Conservation (phyloP, 2,888 invertebrate genomes). For the Ectemnius lituratus region DNA sequence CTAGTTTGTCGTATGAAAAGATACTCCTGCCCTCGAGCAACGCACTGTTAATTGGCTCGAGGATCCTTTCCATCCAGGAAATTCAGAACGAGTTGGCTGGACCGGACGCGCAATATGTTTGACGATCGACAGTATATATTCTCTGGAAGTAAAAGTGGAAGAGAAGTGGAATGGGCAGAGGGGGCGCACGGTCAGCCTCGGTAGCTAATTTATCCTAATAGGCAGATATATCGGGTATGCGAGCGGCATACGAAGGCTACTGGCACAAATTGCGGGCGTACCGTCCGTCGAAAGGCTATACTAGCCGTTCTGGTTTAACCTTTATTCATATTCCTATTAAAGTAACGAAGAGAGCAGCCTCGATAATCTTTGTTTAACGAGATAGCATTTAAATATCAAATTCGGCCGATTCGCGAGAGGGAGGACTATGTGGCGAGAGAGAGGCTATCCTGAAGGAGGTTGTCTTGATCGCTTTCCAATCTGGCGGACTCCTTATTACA, state of each 20-base stretch:
- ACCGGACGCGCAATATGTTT: too few relatives aligned
- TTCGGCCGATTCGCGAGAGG: slow-evolving; percentile 31
- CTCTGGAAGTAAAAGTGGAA: too few relatives aligned
- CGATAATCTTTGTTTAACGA: slow-evolving; percentile 50
- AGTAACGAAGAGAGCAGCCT: slow-evolving; percentile 28
- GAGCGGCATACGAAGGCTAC: not conserved
- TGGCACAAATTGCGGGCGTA: slow-evolving; percentile 21
- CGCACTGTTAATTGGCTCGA: slow-evolving; percentile 17
- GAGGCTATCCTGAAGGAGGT: slow-evolving; percentile 24
- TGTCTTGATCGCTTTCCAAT: slow-evolving; percentile 61
- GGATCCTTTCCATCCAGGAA: slow-evolving; percentile 6
- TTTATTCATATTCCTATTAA: slow-evolving; percentile 15
- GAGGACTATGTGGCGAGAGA: not conserved
- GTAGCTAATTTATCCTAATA: slow-evolving; percentile 9
- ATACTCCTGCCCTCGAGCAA: too few relatives aligned
- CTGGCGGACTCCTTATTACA: slow-evolving; percentile 60
- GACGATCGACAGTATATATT: too few relatives aligned
- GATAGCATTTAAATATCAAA: slow-evolving; percentile 55
- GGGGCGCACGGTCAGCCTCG: not conserved
- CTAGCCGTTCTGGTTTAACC: not conserved
- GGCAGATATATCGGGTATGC: not conserved
- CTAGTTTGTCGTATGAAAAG: slow-evolving; percentile 33
- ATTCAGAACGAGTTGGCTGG: not conserved
- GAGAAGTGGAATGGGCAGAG: too few relatives aligned
- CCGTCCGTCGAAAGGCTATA: not conserved